phyloP scores from a whole-genome alignment of 2,797 vertebrate genomes.

The Chrosomus eos region DNA sequence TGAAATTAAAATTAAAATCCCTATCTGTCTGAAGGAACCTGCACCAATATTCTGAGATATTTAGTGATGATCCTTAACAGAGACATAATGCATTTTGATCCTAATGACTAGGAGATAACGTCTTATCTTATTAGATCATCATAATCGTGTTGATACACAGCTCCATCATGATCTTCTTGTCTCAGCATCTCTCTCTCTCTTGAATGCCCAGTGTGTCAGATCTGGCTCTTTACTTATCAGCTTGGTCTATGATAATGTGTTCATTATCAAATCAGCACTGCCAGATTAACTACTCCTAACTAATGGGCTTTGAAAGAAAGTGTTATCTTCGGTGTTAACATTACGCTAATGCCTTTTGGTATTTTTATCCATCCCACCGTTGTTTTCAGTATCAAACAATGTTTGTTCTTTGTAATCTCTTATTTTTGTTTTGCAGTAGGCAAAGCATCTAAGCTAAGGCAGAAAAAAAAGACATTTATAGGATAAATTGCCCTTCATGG shows the following conservation, averaged over 20 bases:
- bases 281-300: conserved; percentile 37
- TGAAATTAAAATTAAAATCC: conserved; percentile 29
- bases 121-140: conserved; percentile 49
- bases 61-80: not conserved
- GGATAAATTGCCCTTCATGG: not conserved
- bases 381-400: not conserved
- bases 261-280: conserved; percentile 44
- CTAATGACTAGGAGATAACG: conserved; percentile 44
- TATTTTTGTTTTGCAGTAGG: not conserved
- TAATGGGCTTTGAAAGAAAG: conserved; percentile 35
- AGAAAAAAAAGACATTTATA: not conserved
- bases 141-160: conserved; percentile 37
- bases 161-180: conserved; percentile 32
- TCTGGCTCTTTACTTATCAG: conserved; percentile 39
- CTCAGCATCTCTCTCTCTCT: conserved; percentile 20
- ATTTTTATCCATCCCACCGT: not conserved
- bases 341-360: conserved; percentile 2
- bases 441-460: not conserved
- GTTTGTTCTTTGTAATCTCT: not conserved
- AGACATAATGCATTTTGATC: conserved; percentile 34
- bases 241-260: conserved; percentile 33
- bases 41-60: not conserved
- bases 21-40: not conserved
- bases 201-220: conserved; percentile 39
- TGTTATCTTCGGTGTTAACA: conserved; percentile 3